Evolutionary conservation across 1,140 invertebrate species (phyloP).

Genomic region (Procambarus clarkii): DNA sequence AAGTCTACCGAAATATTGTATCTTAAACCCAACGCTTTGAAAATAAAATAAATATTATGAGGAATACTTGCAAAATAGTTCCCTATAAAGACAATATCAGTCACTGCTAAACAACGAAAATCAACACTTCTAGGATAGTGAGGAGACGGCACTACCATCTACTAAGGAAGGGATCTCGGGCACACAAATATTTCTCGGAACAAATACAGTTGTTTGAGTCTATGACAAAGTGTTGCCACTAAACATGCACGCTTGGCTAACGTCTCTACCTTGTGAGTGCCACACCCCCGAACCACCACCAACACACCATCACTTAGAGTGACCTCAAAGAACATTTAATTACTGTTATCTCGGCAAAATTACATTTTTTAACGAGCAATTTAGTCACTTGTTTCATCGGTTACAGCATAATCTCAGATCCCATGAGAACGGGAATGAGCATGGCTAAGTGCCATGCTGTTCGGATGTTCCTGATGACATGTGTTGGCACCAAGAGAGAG

Average conservation of each 20-base stretch:
- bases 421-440: too few relatives aligned
- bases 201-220: slow-evolving; percentile 41
- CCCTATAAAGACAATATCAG: slow-evolving; percentile 61
- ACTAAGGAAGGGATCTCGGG: slow-evolving; percentile 37
- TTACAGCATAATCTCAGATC: too few relatives aligned
- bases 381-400: too few relatives aligned
- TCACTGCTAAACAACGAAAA: slow-evolving; percentile 60
- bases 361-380: too few relatives aligned
- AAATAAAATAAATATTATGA: slow-evolving; percentile 41
- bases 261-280: background rate
- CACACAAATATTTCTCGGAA: slow-evolving; percentile 53
- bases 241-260: slow-evolving; percentile 2
- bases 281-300: slow-evolving; percentile 13
- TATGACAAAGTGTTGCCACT: slow-evolving; percentile 50
- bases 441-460: too few relatives aligned
- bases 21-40: slow-evolving; percentile 62
- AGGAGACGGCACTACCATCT: slow-evolving; percentile 47
- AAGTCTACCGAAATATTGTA: slow-evolving; percentile 67
- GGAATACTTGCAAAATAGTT: slow-evolving; percentile 57
- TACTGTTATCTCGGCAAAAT: too few relatives aligned
- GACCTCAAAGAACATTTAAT: too few relatives aligned
- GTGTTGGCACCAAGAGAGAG: background rate
- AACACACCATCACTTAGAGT: too few relatives aligned
- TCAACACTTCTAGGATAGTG: slow-evolving; percentile 60
- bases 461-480: too few relatives aligned